phyloP scores from a whole-genome alignment of 2,113 vertebrate species.

The Bothrops jararaca region DNA sequence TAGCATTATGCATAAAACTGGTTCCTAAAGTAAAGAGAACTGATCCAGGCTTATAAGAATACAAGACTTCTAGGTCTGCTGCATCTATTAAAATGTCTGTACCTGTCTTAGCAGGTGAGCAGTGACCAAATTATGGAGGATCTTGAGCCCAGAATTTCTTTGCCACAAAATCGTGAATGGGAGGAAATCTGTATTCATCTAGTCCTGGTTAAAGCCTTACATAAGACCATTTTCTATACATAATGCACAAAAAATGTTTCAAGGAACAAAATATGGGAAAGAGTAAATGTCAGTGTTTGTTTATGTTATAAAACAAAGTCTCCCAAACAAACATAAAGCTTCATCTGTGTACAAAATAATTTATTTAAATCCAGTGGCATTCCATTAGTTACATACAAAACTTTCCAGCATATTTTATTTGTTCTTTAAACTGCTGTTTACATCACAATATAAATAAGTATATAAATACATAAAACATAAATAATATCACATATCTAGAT shows the following conservation, averaged over 20 bases:
- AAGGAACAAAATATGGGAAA: neutral
- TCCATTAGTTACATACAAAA: neutral
- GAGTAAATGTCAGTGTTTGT: neutral
- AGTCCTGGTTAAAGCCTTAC: neutral
- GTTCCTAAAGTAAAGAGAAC: neutral
- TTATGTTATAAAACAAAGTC: neutral
- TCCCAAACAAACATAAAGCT: neutral
- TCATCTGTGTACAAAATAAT: neutral
- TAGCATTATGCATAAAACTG: neutral
- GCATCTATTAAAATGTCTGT: neutral
- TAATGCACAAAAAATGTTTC: neutral
- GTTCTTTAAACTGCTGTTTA: neutral
- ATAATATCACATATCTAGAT: neutral
- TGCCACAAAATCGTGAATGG: neutral
- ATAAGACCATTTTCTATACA: neutral
- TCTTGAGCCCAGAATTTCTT: neutral
- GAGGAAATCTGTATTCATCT: neutral
- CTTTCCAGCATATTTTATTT: neutral
- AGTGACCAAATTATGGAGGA: neutral
- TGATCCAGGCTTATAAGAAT: neutral
- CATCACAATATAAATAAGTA: constrained; percentile 8
- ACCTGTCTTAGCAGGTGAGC: neutral
- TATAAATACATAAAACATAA: neutral
- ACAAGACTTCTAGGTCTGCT: neutral
- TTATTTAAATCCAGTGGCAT: neutral